Evolutionary conservation across 92 coral and sea anemone species (phyloP), one percentile per base, ranked within the genome.

Genomic region (Hydrozoanthus gracilis): DNA sequence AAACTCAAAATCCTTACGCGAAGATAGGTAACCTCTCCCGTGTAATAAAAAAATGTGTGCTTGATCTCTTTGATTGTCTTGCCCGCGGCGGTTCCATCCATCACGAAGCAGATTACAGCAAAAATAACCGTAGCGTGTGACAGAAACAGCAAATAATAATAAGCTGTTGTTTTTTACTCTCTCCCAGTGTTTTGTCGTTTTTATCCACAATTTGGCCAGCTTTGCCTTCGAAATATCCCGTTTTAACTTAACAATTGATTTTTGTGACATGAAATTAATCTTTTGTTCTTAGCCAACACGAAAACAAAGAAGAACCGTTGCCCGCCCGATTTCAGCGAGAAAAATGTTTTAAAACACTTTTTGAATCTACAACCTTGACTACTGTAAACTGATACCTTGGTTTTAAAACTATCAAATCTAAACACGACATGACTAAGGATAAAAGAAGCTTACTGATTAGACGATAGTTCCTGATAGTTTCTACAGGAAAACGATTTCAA

Each of bases 21-120:
- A 27, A 27, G 39, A 27, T 27, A 27, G 39, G 39, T 27, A 27
- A 27, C 39, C 39, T 27, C 39, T 27, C 39, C 39, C 39, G 39
- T 27, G 39, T 27, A 27, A 27, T 27, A 27, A 27, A 27, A 27
- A 27, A 27, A 27, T 27, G 86, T 66, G 60, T 67, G 86, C 73
- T 27, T 82, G 65, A 76, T 88, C 84, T 82, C 78, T 39, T 86
- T 76, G 89, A 62, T 86, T 86, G 62, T 71, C 82, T 50, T 77
- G 50, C 90, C 87, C 87, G 69, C 44, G 73, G 90, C 79, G 82
- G 90, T 87, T 87, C 71, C 54, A 68, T 84, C 86, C 65, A 82
- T 82, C 78, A 82, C 75, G 86, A 82, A 44, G 86, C 72, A 82
- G 86, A 66, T 78, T 44, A 60, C 72, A 66, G 61, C 78, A 82